Evolutionary conservation across 2,888 invertebrate genomes (phyloP), one percentile per base, ranked within the genome.

Genomic region (Orchesellides sinensis): DNA sequence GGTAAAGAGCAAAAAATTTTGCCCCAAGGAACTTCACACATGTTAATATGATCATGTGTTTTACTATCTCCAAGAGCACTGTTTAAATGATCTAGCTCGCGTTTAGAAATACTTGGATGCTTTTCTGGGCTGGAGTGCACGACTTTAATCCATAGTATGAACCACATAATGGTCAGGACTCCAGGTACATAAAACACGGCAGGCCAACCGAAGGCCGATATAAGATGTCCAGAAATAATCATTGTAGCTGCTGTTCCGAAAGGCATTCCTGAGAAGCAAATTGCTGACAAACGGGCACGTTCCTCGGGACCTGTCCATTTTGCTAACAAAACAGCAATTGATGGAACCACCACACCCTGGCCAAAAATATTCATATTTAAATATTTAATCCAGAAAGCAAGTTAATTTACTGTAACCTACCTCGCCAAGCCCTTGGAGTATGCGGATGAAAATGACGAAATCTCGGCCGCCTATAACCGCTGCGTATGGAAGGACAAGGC

Each of bases 171-270:
- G 0, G 96, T 95, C 25, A 95, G 90, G 0, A 93, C 90, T 0
- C 96, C 96, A 88, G 96, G 96, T 73, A 96, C 90, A 89, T 97
- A 97, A 91, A 96, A 97, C 54, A 96, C 95, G 10, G 96, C 92
- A 0, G 96, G 96, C 97, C 97, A 97, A 0, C 96, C 96, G 14
- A 93, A 94, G 85, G 92, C 92, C 0, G 95, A 94, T 89, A 96
- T 96, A 0, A 97, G 91, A 93, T 95, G 94, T 0, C 96, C 96
- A 1, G 96, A 95, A 87, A 96, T 90, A 0, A 96, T 96, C 88
- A 96, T 91, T 0, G 96, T 96, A 83, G 96, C 92, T 1, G 97
- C 95, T 80, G 96, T 96, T 45, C 97, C 98, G 89, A 97, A 95
- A 90, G 96, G 96, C 14, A 96, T 93, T 85, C 97, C 96, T 2